Conservation (phyloP, 1,140 invertebrate genomes). For the Tribolium madens region DNA sequence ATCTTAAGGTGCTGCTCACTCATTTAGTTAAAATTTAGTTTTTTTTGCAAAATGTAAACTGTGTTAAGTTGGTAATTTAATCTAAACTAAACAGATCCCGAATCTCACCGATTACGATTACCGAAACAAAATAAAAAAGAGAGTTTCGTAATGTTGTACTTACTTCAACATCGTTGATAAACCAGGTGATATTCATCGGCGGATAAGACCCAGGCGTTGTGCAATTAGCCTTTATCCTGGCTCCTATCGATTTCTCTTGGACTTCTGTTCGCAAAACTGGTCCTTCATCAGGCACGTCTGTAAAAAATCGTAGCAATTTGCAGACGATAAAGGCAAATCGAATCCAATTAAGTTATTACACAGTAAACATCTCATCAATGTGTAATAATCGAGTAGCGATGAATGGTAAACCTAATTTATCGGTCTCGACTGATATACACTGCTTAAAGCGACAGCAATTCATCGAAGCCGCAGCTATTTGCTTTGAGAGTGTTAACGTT, state of each 20-base stretch:
- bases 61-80: not conserved
- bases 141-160: constrained; percentile 42
- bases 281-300: constrained; percentile 60
- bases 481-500: constrained; percentile 40
- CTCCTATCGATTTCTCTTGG: constrained; percentile 61
- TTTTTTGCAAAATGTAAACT: not conserved
- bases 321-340: not conserved
- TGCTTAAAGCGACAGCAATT: constrained; percentile 39
- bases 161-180: constrained; percentile 66
- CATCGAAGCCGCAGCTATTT: constrained; percentile 31
- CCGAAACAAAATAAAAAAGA: not conserved
- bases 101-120: not conserved
- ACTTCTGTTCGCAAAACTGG: constrained; percentile 59
- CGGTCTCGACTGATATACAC: constrained; percentile 36
- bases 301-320: constrained; percentile 41
- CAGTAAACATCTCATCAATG: constrained; percentile 47
- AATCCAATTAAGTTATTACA: constrained; percentile 41
- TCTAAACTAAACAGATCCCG: not conserved
- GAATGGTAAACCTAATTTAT: constrained; percentile 49
- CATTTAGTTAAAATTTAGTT: not conserved
- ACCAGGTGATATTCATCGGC: constrained; percentile 66
- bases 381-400: constrained; percentile 42
- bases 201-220: constrained; percentile 64
- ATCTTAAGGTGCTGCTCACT: not conserved
- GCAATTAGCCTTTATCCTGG: constrained; percentile 63